Percentiles rank a stretch among this genome's conserved stretches.
These are phyloP conservation scores for Lampropteryx suffumata DNA, from an alignment of 2,888 invertebrate genomes.

Conservation along the genomic window DNA sequence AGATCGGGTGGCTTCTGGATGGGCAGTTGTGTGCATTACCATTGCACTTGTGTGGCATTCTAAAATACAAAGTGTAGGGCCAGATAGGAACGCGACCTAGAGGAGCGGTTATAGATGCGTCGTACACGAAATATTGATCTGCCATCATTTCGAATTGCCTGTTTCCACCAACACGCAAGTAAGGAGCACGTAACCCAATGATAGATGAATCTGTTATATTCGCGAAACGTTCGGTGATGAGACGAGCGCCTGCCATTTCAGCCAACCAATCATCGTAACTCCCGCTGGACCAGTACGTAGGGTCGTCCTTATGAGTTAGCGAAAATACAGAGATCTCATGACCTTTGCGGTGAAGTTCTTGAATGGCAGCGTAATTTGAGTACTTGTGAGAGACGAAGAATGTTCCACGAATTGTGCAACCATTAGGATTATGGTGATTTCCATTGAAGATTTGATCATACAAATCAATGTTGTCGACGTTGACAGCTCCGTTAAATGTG, in stretches of 20 bases:
- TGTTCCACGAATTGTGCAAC: conserved; percentile 93
- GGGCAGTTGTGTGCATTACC: conserved; percentile 97
- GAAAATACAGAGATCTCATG: conserved; percentile 97
- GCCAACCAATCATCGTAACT: conserved; percentile 96
- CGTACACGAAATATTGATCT: conserved; percentile 96
- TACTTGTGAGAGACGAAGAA: conserved; percentile 97
- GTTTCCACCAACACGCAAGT: conserved; percentile 95
- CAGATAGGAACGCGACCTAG: conserved; percentile 95
- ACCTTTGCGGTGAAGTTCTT: conserved; percentile 93
- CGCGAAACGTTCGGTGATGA: conserved; percentile 94
- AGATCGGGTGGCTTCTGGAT: conserved; percentile 94
- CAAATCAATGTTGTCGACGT: conserved; percentile 95
- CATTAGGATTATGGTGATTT: conserved; percentile 92
- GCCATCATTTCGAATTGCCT: conserved; percentile 99
- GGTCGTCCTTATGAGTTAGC: conserved; percentile 95
- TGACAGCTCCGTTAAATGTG: conserved; percentile 96
- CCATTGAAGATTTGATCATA: conserved; percentile 96
- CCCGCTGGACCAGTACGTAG: conserved; percentile 94
- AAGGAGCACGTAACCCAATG: conserved; percentile 94
- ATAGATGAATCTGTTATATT: conserved; percentile 96
- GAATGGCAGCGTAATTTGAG: conserved; percentile 94
- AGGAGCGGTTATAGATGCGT: conserved; percentile 96
- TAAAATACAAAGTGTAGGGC: conserved; percentile 98
- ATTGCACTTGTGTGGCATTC: conserved; percentile 97
- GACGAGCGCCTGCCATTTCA: conserved; percentile 95